A percentile compares a stretch with the other conserved stretches of the same genome.
Conservation (phyloP, 2,113 vertebrate genomes). For the Ovibos moschatus region DNA sequence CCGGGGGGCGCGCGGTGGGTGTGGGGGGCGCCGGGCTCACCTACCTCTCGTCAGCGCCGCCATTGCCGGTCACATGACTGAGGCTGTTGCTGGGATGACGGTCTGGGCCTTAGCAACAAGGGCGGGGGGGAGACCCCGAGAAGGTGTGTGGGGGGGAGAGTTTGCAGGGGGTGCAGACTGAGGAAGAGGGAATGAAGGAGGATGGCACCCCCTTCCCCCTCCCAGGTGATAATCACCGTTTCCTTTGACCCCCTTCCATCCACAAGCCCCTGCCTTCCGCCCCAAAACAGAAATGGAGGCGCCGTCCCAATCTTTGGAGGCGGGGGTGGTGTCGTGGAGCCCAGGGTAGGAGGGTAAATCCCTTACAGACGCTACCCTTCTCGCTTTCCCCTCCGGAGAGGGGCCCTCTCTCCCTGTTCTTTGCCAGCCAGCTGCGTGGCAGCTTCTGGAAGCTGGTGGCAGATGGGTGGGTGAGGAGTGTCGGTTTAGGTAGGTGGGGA, state of each 20-base stretch:
- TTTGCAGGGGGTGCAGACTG: neutral
- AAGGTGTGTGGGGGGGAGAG: neutral
- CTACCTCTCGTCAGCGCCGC: constrained; percentile 87
- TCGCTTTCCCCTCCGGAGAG: neutral
- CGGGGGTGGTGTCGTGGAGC: neutral
- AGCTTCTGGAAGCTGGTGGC: neutral
- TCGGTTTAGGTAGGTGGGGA: neutral
- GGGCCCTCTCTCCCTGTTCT: neutral
- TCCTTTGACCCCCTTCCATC: neutral
- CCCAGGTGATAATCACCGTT: neutral
- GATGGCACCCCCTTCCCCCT: neutral
- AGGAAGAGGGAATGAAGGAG: neutral
- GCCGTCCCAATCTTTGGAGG: neutral
- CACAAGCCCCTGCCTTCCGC: constrained; percentile 36
- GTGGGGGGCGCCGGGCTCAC: constrained; percentile 72
- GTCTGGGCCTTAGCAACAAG: constrained; percentile 80
- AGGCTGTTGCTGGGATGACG: constrained; percentile 80
- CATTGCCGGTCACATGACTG: constrained; percentile 76
- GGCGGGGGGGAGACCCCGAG: constrained; percentile 19
- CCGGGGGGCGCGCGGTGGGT: constrained; percentile 52
- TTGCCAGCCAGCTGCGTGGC: neutral
- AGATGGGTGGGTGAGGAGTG: neutral
- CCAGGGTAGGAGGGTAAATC: constrained; percentile 41
- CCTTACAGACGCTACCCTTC: neutral
- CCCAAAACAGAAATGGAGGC: constrained; percentile 64